Base-by-base conservation (phyloP, 2,888 invertebrate species). In the Cotesia congregata region DNA sequence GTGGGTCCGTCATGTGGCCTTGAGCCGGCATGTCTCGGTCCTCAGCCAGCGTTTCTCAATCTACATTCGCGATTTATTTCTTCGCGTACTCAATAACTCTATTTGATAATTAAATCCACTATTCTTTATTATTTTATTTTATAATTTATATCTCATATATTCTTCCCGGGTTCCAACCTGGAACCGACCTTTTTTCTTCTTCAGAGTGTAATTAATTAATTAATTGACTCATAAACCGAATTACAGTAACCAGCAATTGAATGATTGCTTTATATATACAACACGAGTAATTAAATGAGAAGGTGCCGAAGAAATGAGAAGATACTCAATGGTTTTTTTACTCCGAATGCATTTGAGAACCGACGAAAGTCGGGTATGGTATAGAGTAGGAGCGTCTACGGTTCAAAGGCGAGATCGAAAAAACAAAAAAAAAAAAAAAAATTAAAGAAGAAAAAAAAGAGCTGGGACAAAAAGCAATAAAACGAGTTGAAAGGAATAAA, bases 1-100 rank as follows among this genome's bases (percentile, higher is more conserved):
- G 88, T 86, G 84, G 87, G 85, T 84, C 84, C 85, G 82, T 81
- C 84, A 82, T 80, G 85, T 88, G 88, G 87, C 88, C 88, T 88
- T 88, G 88, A 86, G 86, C 82, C 85, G 82, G 84, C 86, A 84
- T 85, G 86, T 86, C 86, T 87, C 88, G 85, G 83, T 85, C 84
- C 82, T 78, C 77, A 69, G 70, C 30, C 82, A 88, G 88, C 83
- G 88, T 88, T 86, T 88, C 88, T 88, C 88, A 88, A 88, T 87
- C 84, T 78, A 70, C 39, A 50, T 50, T 50, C 12, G 50, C 50
- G 50, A 50, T 50, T 50, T 50, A 50, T 50, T 50, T 50, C 7
- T 50, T 50, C 50, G 12, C 50, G 9, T 7, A 50, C 30, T 30
- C 50, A 50, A 50, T 50, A 50, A 50, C 50, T 50, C 50, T 50